Conservation (phyloP, 2,797 vertebrate species). For the Poecilia wingei region DNA sequence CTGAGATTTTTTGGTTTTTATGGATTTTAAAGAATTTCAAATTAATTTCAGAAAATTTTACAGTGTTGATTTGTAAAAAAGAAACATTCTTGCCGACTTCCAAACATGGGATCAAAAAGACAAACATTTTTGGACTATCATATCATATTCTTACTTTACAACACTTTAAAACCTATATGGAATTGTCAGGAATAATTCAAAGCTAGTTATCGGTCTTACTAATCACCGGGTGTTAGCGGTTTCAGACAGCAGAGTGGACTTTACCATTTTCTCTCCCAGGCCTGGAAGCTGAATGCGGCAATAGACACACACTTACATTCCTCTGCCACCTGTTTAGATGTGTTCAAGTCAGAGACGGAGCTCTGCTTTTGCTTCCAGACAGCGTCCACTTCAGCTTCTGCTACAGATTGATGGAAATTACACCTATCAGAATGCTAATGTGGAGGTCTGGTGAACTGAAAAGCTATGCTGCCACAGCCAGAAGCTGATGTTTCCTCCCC, state of each 20-base stretch:
- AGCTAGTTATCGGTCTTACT: slow-evolving; percentile 64
- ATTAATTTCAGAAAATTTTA: neutral
- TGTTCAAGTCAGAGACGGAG: slow-evolving; percentile 1
- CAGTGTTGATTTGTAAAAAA: neutral
- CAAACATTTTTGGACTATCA: neutral
- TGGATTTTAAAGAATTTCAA: neutral
- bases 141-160: slow-evolving; percentile 1
- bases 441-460: slow-evolving; percentile 14
- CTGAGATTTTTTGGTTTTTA: neutral
- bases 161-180: slow-evolving; percentile 34
- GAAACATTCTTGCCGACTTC: neutral
- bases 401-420: slow-evolving; percentile 18
- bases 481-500: slow-evolving; percentile 60
- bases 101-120: slow-evolving; percentile 4
- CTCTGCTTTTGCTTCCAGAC: slow-evolving; percentile 10
- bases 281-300: slow-evolving; percentile 24
- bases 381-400: slow-evolving; percentile 24
- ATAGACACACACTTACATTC: slow-evolving; percentile 23
- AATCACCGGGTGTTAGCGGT: slow-evolving; percentile 53
- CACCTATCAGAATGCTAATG: slow-evolving; percentile 30
- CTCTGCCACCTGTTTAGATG: slow-evolving; percentile 48
- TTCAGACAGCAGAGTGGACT: slow-evolving; percentile 51
- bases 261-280: slow-evolving; percentile 14
- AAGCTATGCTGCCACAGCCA: slow-evolving; percentile 17
- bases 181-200: slow-evolving; percentile 56